A percentile compares a stretch with the other conserved stretches of the same genome.
These are phyloP conservation scores for Drosophila persimilis DNA, from an alignment of 1,140 invertebrate species.

Conservation along the genomic window DNA sequence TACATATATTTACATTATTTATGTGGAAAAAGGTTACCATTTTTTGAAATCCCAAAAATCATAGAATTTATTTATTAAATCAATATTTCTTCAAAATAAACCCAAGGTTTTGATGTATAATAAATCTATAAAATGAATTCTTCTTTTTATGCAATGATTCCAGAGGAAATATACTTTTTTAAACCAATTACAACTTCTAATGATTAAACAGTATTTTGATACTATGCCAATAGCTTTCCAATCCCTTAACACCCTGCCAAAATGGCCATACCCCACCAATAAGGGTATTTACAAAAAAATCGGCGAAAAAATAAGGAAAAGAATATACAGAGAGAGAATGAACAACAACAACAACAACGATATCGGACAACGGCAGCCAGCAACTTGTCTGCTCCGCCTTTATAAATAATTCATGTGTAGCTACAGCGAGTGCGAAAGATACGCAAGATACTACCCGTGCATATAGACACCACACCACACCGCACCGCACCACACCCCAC, in stretches of 20 bases:
- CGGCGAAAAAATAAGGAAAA: conserved; percentile 59
- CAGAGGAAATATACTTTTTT: too few relatives aligned
- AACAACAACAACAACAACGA: conserved; percentile 53
- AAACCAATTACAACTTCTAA: too few relatives aligned
- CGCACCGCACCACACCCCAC: neutral
- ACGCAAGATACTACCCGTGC: conserved; percentile 56
- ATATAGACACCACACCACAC: conserved; percentile 33
- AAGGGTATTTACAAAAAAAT: conserved; percentile 47
- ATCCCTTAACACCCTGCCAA: neutral
- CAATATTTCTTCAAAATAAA: too few relatives aligned
- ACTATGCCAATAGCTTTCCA: too few relatives aligned
- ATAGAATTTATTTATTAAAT: too few relatives aligned
- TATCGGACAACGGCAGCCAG: conserved; percentile 62
- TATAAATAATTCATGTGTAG: conserved; percentile 83
- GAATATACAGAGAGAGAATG: conserved; percentile 43
- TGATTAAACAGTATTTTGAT: too few relatives aligned
- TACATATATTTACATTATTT: too few relatives aligned
- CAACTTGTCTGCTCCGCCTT: conserved; percentile 83
- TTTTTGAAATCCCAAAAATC: too few relatives aligned
- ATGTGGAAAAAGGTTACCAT: too few relatives aligned
- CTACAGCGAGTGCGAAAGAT: conserved; percentile 75
- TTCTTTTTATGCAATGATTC: too few relatives aligned
- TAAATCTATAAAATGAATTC: too few relatives aligned
- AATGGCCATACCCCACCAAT: neutral
- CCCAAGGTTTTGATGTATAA: too few relatives aligned